Percentiles rank a stretch among this genome's conserved stretches.
These are phyloP conservation scores for Nemotelus pantherinus DNA, from an alignment of 2,888 invertebrate species.

Conservation along the genomic window DNA sequence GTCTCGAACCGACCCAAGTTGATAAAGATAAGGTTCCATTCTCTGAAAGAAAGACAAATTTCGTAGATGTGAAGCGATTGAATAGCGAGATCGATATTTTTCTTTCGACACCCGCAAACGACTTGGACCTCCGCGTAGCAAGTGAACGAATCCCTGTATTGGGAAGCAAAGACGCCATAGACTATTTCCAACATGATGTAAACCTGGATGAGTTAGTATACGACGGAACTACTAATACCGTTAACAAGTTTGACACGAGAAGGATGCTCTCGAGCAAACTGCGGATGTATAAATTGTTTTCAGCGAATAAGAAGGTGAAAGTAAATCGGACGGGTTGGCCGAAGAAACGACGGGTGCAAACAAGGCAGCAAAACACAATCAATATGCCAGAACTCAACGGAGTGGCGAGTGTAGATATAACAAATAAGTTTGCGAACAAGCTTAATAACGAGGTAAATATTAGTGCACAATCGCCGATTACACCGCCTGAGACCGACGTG, in stretches of 20 bases:
- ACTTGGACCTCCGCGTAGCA: constrained; percentile 30
- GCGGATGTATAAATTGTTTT: constrained; percentile 45
- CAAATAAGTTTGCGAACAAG: neutral
- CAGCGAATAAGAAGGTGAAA: constrained; percentile 62
- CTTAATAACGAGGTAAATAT: constrained; percentile 39
- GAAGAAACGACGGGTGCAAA: constrained; percentile 56
- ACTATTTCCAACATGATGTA: constrained; percentile 59
- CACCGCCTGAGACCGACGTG: constrained; percentile 54
- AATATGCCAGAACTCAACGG: constrained; percentile 28
- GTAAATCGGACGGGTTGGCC: constrained; percentile 88
- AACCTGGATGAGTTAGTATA: constrained; percentile 58
- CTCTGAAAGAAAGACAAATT: constrained; percentile 46
- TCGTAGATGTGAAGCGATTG: constrained; percentile 51
- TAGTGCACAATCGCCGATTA: constrained; percentile 52
- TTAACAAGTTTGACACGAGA: constrained; percentile 11
- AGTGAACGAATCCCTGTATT: constrained; percentile 1
- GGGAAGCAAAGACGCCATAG: constrained; percentile 50
- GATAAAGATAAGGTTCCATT: constrained; percentile 18
- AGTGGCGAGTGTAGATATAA: constrained; percentile 4
- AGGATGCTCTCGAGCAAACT: constrained; percentile 28
- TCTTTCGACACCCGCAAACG: constrained; percentile 54
- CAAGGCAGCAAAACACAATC: constrained; percentile 48
- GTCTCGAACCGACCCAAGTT: neutral
- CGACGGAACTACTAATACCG: constrained; percentile 1
- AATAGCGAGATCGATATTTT: constrained; percentile 62